phyloP scores from a whole-genome alignment of 2,797 vertebrate species.

The Naso thynnoides region DNA sequence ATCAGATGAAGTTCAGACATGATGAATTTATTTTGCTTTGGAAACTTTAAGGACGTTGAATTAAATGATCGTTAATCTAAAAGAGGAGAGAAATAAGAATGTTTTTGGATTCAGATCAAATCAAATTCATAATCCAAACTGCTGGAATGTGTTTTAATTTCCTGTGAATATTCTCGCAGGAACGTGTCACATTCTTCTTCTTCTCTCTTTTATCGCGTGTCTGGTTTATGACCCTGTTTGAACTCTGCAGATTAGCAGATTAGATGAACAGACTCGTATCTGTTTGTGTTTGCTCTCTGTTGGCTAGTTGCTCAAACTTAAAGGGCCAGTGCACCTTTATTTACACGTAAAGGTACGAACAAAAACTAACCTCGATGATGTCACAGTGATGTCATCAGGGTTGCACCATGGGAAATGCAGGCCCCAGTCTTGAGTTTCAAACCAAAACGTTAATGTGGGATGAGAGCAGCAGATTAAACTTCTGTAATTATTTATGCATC shows the following conservation, averaged over 20 bases:
- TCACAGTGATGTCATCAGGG: slow-evolving; percentile 1
- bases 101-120: not conserved
- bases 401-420: too few relatives aligned
- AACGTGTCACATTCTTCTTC: slow-evolving; percentile 23
- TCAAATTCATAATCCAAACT: slow-evolving; percentile 5
- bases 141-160: slow-evolving; percentile 34
- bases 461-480: too few relatives aligned
- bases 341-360: not conserved
- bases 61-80: slow-evolving; percentile 9
- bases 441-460: not conserved
- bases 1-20: not conserved
- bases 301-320: not conserved
- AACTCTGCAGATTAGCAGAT: not conserved
- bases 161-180: slow-evolving; percentile 6
- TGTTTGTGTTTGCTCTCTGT: not conserved
- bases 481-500: too few relatives aligned
- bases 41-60: not conserved
- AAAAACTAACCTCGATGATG: not conserved
- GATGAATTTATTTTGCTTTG: slow-evolving; percentile 21
- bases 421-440: not conserved
- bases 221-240: not conserved
- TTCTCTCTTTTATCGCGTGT: not conserved
- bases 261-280: not conserved
- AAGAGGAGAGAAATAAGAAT: not conserved
- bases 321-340: not conserved